These are phyloP conservation scores for Hypselothyrea guttata DNA, from an alignment of 2,888 invertebrate genomes.

Conservation along the genomic window DNA sequence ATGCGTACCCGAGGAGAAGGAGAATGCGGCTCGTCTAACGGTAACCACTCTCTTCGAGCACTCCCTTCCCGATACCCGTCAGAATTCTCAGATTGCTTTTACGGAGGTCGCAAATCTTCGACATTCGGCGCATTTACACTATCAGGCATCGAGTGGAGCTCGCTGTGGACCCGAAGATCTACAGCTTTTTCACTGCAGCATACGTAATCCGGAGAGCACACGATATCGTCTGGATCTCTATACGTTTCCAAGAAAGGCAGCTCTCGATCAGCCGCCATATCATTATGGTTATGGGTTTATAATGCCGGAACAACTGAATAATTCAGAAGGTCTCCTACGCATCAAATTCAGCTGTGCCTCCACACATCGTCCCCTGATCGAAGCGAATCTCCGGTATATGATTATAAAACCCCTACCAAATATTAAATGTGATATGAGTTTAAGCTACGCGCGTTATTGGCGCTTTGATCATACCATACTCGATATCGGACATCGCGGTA, in stretches of 20 bases:
- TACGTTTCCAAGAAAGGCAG: slow-evolving; percentile 86
- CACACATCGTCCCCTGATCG: slow-evolving; percentile 92
- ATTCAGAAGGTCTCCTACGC: slow-evolving; percentile 88
- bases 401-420: slow-evolving; percentile 65
- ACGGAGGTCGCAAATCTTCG: slow-evolving; percentile 86
- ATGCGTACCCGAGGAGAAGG: background rate
- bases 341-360: slow-evolving; percentile 91
- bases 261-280: slow-evolving; percentile 87
- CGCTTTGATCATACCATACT: slow-evolving; percentile 89
- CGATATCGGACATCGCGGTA: slow-evolving; percentile 96
- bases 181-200: slow-evolving; percentile 89
- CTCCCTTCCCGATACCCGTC: slow-evolving; percentile 71
- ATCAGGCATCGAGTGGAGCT: slow-evolving; percentile 90
- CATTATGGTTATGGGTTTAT: slow-evolving; percentile 95
- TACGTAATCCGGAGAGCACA: slow-evolving; percentile 87
- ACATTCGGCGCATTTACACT: slow-evolving; percentile 81
- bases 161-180: slow-evolving; percentile 88
- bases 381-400: slow-evolving; percentile 85
- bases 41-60: background rate
- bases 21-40: background rate
- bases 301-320: slow-evolving; percentile 89
- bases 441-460: slow-evolving; percentile 91
- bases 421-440: slow-evolving; percentile 38
- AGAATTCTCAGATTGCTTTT: slow-evolving; percentile 77
- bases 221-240: slow-evolving; percentile 93